Conservation (phyloP, 1,140 invertebrate genomes). For the Drosophila persimilis region DNA sequence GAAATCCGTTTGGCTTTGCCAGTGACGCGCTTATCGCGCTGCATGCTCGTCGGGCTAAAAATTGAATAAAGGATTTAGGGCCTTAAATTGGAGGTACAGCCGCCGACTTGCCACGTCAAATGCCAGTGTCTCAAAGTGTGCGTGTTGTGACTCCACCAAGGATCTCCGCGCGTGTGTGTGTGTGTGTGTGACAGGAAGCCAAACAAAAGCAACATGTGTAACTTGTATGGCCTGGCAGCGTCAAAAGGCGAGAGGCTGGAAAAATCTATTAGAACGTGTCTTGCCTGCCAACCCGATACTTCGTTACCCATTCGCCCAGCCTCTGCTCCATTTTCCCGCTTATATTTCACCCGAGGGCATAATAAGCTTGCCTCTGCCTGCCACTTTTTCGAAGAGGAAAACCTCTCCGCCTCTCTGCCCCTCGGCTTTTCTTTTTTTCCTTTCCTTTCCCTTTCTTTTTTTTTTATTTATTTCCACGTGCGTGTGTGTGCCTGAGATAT, state of each 20-base stretch:
- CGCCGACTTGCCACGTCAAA: conserved; percentile 66
- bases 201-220: conserved; percentile 81
- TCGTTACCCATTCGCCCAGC: conserved; percentile 8
- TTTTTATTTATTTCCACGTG: conserved; percentile 57
- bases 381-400: not conserved
- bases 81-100: conserved; percentile 53
- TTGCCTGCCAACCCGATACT: conserved; percentile 69
- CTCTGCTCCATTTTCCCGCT: conserved; percentile 19
- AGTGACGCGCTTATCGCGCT: conserved; percentile 66
- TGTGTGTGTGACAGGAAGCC: conserved; percentile 72
- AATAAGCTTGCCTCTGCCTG: conserved; percentile 69
- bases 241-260: conserved; percentile 75
- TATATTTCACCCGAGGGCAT: conserved; percentile 78
- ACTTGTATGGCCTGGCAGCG: conserved; percentile 67
- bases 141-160: not conserved
- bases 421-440: conserved; percentile 18
- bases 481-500: conserved; percentile 54
- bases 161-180: conserved; percentile 5
- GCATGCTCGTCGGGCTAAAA: conserved; percentile 63
- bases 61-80: conserved; percentile 77
- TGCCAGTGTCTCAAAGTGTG: conserved; percentile 23
- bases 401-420: not conserved
- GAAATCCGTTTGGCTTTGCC: conserved; percentile 55
- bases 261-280: conserved; percentile 80
- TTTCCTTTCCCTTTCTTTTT: conserved; percentile 12